Evolutionary conservation across 2,797 vertebrate species (phyloP).

Genomic region (Pteronotus mesoamericanus): DNA sequence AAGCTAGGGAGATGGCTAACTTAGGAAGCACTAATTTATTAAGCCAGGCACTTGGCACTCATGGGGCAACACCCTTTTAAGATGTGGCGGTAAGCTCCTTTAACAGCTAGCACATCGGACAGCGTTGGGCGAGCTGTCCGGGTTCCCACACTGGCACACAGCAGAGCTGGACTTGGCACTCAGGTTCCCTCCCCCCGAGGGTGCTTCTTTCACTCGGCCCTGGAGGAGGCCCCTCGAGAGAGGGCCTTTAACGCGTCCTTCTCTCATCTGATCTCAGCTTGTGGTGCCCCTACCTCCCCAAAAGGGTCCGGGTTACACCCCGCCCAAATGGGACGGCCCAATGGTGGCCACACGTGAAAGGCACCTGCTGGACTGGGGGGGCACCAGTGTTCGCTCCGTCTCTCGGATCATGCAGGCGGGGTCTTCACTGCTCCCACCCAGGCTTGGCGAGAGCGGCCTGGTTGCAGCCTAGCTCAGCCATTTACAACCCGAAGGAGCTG

Average conservation of each 20-base stretch:
- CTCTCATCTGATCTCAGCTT: neutral
- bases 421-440: neutral
- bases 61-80: neutral
- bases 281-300: neutral
- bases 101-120: neutral
- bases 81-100: neutral
- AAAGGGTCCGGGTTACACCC: neutral
- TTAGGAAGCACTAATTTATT: neutral
- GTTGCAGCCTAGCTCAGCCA: neutral
- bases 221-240: neutral
- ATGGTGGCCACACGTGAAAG: neutral
- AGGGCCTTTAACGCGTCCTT: neutral
- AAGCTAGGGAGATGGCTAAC: neutral
- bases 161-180: neutral
- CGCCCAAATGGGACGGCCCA: neutral
- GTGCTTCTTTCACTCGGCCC: neutral
- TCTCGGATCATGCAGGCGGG: neutral
- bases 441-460: neutral
- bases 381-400: rapidly evolving
- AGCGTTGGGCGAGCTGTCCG: neutral
- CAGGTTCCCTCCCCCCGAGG: neutral
- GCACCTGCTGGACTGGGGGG: neutral
- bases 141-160: rapidly evolving
- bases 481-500: neutral
- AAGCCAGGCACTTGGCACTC: neutral